Base-by-base conservation (phyloP, 2,113 vertebrate genomes). In the Anhinga rufa region DNA sequence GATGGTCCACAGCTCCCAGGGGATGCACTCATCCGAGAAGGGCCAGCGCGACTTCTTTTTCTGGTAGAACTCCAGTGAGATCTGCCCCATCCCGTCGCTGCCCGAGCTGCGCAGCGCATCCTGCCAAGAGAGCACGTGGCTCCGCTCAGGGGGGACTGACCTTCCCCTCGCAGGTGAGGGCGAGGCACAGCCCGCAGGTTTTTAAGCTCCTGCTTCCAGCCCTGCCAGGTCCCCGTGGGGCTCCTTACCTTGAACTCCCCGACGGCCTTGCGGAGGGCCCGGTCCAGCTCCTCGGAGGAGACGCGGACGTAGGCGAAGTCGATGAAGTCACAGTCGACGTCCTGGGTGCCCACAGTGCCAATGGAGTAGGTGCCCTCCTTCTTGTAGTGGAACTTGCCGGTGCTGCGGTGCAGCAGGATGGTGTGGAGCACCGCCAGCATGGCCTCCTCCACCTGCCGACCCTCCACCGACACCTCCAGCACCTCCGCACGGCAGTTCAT, bases 321-420 rank as follows among this genome's bases (percentile, higher is more conserved):
- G 19, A 99, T 99, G 97, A 99, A 99, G 96, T 99, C 99, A 12
- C 99, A 99, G 96, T 99, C 99, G 21, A 99, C 98, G 51, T 99
- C 99, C 76, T 99, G 98, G 8, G 99, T 99, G 62, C 99, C 99
- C 80, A 99, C 99, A 0, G 99, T 99, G 49, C 99, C 99, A 3
- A 99, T 99, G 93, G 99, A 99, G 96, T 99, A 99, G 79, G 99
- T 99, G 64, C 99, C 99, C 90, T 99, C 99, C 94, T 99, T 99
- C 97, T 99, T 99, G 97, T 99, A 99, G 98, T 99, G 99, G 94
- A 99, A 99, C 91, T 99, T 99, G n/a, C 99, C 99, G 0, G 99
- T 99, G 98, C 99, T 99, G 86, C 99, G 98, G 94, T 99, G 99
- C 82, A 99, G 97, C 18, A 99, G 98, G 79, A 99, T 97, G 6